phyloP scores from a whole-genome alignment of 2,113 vertebrate genomes.

The Muntiacus reevesi region DNA sequence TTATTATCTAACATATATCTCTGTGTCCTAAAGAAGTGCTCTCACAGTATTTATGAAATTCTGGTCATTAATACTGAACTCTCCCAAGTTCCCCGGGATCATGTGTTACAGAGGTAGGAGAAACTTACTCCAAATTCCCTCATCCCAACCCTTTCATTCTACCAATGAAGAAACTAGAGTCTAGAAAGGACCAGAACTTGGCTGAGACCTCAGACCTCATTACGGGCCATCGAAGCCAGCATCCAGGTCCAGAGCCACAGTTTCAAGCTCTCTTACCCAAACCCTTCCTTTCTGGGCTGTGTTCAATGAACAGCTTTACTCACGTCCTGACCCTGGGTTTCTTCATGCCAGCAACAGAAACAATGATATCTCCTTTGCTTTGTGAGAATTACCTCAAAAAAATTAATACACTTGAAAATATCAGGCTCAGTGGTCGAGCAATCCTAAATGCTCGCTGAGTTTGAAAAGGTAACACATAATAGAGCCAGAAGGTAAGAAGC shows the following conservation, averaged over 20 bases:
- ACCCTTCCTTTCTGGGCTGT: background rate
- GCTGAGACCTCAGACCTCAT: background rate
- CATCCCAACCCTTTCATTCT: background rate
- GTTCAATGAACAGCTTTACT: background rate
- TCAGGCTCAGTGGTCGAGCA: background rate
- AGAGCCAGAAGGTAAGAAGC: background rate
- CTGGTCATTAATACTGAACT: background rate
- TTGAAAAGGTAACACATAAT: background rate
- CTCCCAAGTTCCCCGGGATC: background rate
- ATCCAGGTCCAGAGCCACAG: background rate
- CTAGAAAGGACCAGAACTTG: background rate
- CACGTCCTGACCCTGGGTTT: background rate
- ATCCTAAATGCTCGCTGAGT: background rate
- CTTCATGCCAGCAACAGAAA: background rate
- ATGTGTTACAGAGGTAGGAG: background rate
- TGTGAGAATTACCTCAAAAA: background rate
- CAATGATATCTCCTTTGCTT: background rate
- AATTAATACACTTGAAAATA: background rate
- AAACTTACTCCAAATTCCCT: background rate
- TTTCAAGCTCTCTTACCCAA: background rate
- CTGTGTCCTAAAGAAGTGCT: background rate
- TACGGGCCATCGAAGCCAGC: background rate
- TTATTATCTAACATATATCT: background rate
- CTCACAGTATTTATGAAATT: background rate
- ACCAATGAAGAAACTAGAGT: background rate